Conservation (phyloP, 2,113 vertebrate genomes). For the Myocastor coypus region DNA sequence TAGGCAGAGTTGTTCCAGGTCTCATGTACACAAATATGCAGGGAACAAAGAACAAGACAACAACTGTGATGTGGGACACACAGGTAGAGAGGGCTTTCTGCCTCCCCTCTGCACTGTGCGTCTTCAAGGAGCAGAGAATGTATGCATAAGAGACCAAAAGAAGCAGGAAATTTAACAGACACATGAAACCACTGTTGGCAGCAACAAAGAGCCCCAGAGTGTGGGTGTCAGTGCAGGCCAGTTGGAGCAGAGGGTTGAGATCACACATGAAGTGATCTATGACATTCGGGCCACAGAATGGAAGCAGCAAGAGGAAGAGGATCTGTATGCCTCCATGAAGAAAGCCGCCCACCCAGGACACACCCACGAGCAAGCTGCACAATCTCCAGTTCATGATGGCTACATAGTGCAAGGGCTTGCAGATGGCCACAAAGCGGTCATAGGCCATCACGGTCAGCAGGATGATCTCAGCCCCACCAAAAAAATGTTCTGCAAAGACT, state of each 20-base stretch:
- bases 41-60: slow-evolving; percentile 80
- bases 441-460: slow-evolving; percentile 83
- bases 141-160: slow-evolving; percentile 63
- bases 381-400: background rate
- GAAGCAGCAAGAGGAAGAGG: slow-evolving; percentile 60
- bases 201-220: background rate
- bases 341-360: slow-evolving; percentile 68
- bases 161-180: slow-evolving; percentile 76
- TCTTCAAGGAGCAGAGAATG: slow-evolving; percentile 74
- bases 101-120: background rate
- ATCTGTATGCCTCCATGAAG: slow-evolving; percentile 78
- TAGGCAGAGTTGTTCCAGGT: no score
- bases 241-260: slow-evolving; percentile 63
- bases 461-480: slow-evolving; percentile 75
- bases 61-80: slow-evolving; percentile 79
- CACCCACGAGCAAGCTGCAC: slow-evolving; percentile 11
- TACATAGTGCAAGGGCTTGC: slow-evolving; percentile 69
- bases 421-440: slow-evolving; percentile 76
- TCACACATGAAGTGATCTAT: slow-evolving; percentile 82
- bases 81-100: slow-evolving; percentile 81
- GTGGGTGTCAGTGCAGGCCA: background rate
- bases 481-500: slow-evolving; percentile 73
- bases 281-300: slow-evolving; percentile 80
- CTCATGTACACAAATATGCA: slow-evolving; percentile 57
- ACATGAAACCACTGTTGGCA: slow-evolving; percentile 37